Evolutionary conservation across 2,888 invertebrate species (phyloP).

Genomic region (Sarcophaga variegata): DNA sequence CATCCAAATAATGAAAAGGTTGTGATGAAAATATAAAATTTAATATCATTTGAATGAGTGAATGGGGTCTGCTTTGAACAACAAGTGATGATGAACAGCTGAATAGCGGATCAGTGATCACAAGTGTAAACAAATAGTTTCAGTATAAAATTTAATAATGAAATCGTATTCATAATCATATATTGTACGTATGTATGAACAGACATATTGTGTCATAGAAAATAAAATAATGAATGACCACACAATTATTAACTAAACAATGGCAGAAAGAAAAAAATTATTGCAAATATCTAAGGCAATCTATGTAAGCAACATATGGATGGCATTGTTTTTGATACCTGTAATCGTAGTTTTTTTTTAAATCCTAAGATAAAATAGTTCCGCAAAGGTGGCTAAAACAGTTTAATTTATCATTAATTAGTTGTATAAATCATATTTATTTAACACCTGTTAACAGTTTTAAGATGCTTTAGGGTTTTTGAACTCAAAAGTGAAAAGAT

Average conservation of each 20-base stretch:
- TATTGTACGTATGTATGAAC: too few species aligned
- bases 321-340: neutral
- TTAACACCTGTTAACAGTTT: constrained; percentile 28
- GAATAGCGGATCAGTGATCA: constrained; percentile 36
- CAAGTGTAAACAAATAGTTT: constrained; percentile 63
- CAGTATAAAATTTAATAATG: constrained; percentile 21
- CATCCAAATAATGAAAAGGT: neutral
- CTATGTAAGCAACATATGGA: neutral
- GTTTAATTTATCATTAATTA: constrained; percentile 18
- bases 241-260: constrained; percentile 15
- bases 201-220: neutral
- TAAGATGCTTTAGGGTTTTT: constrained; percentile 13
- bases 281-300: neutral
- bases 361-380: neutral
- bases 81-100: neutral
- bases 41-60: constrained; percentile 43
- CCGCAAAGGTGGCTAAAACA: neutral
- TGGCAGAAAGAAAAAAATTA: neutral
- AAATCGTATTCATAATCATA: constrained; percentile 2
- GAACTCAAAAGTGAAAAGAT: constrained; percentile 18
- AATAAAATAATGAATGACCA: constrained; percentile 27
- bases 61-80: neutral
- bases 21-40: constrained; percentile 54
- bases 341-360: neutral
- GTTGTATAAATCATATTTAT: constrained; percentile 19